Base-by-base conservation (phyloP, 1,140 invertebrate genomes). In the Lasioglossum baleicum region DNA sequence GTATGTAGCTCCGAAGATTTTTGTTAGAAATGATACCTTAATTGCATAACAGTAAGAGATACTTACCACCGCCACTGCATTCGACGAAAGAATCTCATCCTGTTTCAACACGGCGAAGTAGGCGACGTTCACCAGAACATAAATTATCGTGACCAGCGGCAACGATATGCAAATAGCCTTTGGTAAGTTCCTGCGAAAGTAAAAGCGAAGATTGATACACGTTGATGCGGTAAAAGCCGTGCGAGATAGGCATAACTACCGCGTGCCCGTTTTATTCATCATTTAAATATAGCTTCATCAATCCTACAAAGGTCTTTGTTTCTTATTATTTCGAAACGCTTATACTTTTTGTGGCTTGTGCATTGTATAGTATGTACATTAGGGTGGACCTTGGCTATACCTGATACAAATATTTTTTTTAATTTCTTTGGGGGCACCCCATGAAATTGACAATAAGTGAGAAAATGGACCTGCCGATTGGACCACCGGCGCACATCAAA, bases 51-150 rank as follows among this genome's bases (percentile, higher is more conserved):
- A 96, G 15, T 96, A 96, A 97, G 89, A 53, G 94, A 82, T 22
- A 95, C 96, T 94, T 94, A 98, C 98, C 90, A 99, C 98, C 87
- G 98, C 98, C 78, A 99, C 98, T 65, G 98, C 98, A 91, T 97
- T 95, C 5, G 97, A 98, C 7, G 96, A 93, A 20, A 97, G 93
- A 88, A 99, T 96, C 89, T 97, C 97, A 10, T 94, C 91, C 0
- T 96, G 96, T 10, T 96, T 96, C 31, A 99, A 93, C 40, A 99
- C 98, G 4, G 98, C 97, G 85, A 99, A 95, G 92, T 99, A 99
- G 0, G 98, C 97, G 68, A 99, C 93, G 92, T 99, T 99, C 0
- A 98, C 97, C 65, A 99, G 92, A 17, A 98, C 95, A 93, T 99
- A 99, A 80, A 99, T 97, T 4, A 95, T 90, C 0, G 98, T 99